Percentiles rank a stretch among this genome's conserved stretches.
Conservation (phyloP, 2,888 invertebrate species). For the Catocala nupta region DNA sequence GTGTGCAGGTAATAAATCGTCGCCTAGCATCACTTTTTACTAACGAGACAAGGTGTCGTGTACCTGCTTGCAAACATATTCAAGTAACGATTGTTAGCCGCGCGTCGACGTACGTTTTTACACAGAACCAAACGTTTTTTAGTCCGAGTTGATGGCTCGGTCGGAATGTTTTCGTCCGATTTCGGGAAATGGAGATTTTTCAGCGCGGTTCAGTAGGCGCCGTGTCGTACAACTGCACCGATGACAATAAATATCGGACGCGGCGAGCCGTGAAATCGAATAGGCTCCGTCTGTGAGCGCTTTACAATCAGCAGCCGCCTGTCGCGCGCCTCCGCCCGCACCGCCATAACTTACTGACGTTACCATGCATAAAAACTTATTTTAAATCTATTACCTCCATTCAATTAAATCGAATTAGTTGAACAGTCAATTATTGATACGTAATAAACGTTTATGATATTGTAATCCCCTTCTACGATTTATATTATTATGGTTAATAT, state of each 20-base stretch:
- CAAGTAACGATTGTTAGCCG: conserved; percentile 75
- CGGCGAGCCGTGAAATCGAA: conserved; percentile 87
- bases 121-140: conserved; percentile 51
- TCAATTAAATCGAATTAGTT: conserved; percentile 32
- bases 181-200: conserved; percentile 82
- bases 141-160: conserved; percentile 65
- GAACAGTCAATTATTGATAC: background rate
- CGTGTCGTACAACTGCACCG: conserved; percentile 86
- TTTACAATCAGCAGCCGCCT: conserved; percentile 86
- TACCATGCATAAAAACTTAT: conserved; percentile 77
- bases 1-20: conserved; percentile 84
- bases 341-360: conserved; percentile 78
- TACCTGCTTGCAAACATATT: conserved; percentile 72
- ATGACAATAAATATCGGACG: conserved; percentile 87
- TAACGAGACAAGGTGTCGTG: conserved; percentile 85
- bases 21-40: conserved; percentile 79
- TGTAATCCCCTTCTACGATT: no score
- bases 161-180: conserved; percentile 82
- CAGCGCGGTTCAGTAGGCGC: conserved; percentile 84
- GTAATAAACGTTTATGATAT: no score
- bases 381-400: conserved; percentile 51
- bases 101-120: conserved; percentile 57
- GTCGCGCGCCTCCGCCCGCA: conserved; percentile 67
- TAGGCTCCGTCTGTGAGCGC: conserved; percentile 87
- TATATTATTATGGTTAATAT: no score